A percentile compares a stretch with the other conserved stretches of the same genome.
Conservation (phyloP, 2,113 vertebrate species). For the Pomatostomus ruficeps region DNA sequence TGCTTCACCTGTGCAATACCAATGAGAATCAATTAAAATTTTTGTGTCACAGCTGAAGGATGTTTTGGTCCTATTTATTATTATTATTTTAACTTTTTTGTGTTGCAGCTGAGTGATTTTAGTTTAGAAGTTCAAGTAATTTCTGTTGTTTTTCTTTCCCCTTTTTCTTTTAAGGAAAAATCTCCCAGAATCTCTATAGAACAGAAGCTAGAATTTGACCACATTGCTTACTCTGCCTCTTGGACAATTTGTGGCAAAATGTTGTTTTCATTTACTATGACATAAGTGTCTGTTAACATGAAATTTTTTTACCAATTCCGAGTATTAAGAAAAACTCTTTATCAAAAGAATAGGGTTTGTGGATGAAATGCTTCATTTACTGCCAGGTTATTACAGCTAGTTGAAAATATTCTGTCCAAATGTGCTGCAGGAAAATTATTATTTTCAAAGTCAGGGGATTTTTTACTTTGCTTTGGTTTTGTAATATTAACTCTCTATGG, state of each 20-base stretch:
- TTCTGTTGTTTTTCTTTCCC: not conserved
- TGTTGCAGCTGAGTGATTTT: not conserved
- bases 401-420: not conserved
- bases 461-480: not conserved
- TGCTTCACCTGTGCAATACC: not conserved
- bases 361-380: not conserved
- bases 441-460: not conserved
- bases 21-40: not conserved
- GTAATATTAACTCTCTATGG: not conserved
- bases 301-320: not conserved
- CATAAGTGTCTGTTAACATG: not conserved
- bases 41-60: not conserved
- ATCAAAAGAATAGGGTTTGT: not conserved
- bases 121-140: not conserved
- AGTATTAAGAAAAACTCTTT: not conserved
- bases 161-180: not conserved
- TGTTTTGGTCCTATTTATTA: not conserved
- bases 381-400: not conserved
- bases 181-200: not conserved
- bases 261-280: not conserved
- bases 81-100: not conserved
- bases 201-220: not conserved
- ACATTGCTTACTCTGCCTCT: not conserved
- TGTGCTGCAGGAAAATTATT: not conserved
- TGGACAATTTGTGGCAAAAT: not conserved